phyloP scores from a whole-genome alignment of 2,888 invertebrate species.

The Micropterix aruncella region DNA sequence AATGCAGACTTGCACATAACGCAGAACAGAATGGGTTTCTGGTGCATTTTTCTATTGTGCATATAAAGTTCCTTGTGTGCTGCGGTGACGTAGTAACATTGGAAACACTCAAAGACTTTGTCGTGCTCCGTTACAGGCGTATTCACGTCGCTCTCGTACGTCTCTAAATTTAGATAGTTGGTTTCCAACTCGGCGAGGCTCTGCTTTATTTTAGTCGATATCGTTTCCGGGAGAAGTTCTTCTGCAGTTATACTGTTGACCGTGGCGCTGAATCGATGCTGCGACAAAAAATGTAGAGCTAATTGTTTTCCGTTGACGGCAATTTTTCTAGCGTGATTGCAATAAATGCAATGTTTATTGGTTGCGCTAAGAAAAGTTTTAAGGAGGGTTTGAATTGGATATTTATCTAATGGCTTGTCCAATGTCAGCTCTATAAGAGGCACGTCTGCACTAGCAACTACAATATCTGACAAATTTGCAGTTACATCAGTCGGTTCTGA shows the following conservation, averaged over 20 bases:
- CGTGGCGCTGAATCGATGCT: conserved; percentile 68
- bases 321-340: conserved; percentile 74
- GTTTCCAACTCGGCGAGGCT: conserved; percentile 45
- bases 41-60: conserved; percentile 78
- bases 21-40: conserved; percentile 67
- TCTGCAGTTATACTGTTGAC: conserved; percentile 67
- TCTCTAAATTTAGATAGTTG: conserved; percentile 57
- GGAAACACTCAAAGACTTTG: conserved; percentile 72
- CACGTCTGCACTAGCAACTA: conserved; percentile 48
- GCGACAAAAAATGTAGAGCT: conserved; percentile 62
- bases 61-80: conserved; percentile 75
- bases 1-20: conserved; percentile 81
- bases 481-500: too few relatives aligned
- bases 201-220: conserved; percentile 49
- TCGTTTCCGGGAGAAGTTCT: conserved; percentile 55
- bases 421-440: conserved; percentile 56
- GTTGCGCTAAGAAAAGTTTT: conserved; percentile 61
- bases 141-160: conserved; percentile 48
- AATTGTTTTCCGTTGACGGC: conserved; percentile 74
- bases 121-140: conserved; percentile 43
- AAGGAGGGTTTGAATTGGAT: conserved; percentile 54
- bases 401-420: conserved; percentile 60
- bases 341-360: conserved; percentile 61
- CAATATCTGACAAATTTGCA: conserved; percentile 23
- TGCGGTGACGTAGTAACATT: conserved; percentile 63